Percentiles rank a stretch among this genome's conserved stretches.
phyloP scores from a whole-genome alignment of 2,113 vertebrate species.

The Neodontobutis hainanensis region DNA sequence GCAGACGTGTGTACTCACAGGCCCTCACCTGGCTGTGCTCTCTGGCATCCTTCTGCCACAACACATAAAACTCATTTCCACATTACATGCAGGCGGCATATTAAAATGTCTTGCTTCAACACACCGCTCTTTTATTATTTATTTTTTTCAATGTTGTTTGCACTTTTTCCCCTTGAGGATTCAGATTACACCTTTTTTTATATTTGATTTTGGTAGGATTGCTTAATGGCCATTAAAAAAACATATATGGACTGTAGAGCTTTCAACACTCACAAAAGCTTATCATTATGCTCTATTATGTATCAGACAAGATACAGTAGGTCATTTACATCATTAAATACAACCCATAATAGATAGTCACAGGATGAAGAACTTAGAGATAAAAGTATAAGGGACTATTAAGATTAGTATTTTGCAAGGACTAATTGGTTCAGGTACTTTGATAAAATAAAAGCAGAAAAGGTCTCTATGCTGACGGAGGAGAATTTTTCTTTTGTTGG shows the following conservation, averaged over 20 bases:
- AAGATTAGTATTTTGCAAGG: too few species aligned
- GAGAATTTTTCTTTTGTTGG: too few species aligned
- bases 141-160: constrained; percentile 5
- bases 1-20: constrained; percentile 77
- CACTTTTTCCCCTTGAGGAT: not conserved
- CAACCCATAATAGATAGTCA: too few species aligned
- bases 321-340: not conserved
- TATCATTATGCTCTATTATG: too few species aligned
- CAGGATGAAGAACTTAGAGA: too few species aligned
- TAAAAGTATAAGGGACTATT: too few species aligned
- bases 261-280: not conserved
- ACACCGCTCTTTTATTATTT: constrained; percentile 12
- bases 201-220: not conserved
- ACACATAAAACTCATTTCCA: constrained; percentile 77
- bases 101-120: constrained; percentile 59
- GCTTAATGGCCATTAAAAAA: constrained; percentile 2
- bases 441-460: too few species aligned
- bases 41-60: constrained; percentile 76
- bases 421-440: too few species aligned
- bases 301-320: not conserved
- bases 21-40: constrained; percentile 73
- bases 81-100: constrained; percentile 68
- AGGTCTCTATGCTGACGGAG: too few species aligned
- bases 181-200: constrained; percentile 24
- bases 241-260: too few species aligned